Conservation (phyloP, 2,888 invertebrate genomes). For the Bugulina stolonifera region DNA sequence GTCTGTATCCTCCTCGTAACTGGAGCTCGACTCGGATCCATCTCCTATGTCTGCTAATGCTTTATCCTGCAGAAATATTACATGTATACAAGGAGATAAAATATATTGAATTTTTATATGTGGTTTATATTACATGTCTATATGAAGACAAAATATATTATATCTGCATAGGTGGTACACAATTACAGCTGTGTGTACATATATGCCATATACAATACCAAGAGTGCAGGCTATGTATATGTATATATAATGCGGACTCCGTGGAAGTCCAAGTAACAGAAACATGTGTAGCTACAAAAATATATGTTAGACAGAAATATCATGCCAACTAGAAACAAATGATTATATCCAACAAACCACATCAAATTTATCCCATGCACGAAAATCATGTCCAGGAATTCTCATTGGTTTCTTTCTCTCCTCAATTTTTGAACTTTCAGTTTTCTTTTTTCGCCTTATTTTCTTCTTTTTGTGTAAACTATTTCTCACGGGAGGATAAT, state of each 20-base stretch:
- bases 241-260: too few species aligned
- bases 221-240: too few species aligned
- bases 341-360: too few species aligned
- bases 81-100: conserved; percentile 5
- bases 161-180: too few species aligned
- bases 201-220: too few species aligned
- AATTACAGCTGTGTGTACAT: too few species aligned
- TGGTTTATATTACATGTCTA: background rate
- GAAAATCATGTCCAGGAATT: conserved; percentile 64
- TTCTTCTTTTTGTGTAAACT: conserved; percentile 44
- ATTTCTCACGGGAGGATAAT: conserved; percentile 47
- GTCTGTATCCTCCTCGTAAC: conserved; percentile 46
- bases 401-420: conserved; percentile 47
- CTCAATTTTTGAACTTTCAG: conserved; percentile 59
- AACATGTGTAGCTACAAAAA: too few species aligned
- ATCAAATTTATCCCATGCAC: conserved; percentile 74
- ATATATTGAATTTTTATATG: background rate
- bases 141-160: background rate
- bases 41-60: conserved; percentile 43
- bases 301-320: too few species aligned
- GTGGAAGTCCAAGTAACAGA: too few species aligned
- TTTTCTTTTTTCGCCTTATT: conserved; percentile 54
- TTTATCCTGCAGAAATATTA: conserved; percentile 38
- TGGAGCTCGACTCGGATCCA: conserved; percentile 32
- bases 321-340: too few species aligned